These are phyloP conservation scores for Neelides folsomi DNA, from an alignment of 2,888 invertebrate species.

Conservation along the genomic window DNA sequence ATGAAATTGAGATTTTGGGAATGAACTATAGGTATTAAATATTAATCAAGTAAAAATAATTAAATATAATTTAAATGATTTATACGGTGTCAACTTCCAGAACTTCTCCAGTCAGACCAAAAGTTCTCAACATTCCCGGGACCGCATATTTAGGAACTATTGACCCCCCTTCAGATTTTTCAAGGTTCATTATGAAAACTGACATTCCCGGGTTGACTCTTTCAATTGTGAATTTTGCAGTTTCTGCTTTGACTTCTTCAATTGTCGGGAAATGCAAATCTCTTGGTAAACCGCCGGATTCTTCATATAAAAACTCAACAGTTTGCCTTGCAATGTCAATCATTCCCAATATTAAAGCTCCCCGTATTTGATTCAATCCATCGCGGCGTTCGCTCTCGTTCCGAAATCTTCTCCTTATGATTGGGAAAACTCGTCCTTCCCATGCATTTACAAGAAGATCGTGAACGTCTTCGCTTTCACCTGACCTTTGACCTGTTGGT, in stretches of 20 bases:
- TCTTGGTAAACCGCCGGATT: conserved; percentile 38
- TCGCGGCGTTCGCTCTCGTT: conserved; percentile 39
- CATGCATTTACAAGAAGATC: conserved; percentile 38
- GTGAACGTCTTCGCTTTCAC: conserved; percentile 38
- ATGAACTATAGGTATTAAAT: too few relatives aligned
- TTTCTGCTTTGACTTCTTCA: conserved; percentile 38
- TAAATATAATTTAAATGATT: background rate
- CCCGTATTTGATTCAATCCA: conserved; percentile 39
- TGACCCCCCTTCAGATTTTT: conserved; percentile 24
- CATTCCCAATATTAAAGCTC: conserved; percentile 39
- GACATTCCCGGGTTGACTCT: conserved; percentile 37
- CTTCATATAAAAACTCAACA: conserved; percentile 39
- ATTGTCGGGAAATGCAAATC: conserved; percentile 39
- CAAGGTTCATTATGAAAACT: conserved; percentile 35
- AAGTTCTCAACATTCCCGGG: conserved; percentile 37
- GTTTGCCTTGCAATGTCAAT: conserved; percentile 39
- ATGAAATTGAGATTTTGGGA: too few relatives aligned
- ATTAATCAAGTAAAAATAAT: background rate
- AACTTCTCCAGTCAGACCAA: conserved; percentile 38
- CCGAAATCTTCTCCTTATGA: conserved; percentile 37
- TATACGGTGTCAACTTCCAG: conserved; percentile 38
- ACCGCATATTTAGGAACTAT: conserved; percentile 38
- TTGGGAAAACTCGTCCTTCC: conserved; percentile 38
- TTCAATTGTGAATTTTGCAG: conserved; percentile 38
- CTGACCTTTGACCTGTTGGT: too few relatives aligned